phyloP scores from a whole-genome alignment of 2,888 invertebrate genomes.

The Morinoia aosen region DNA sequence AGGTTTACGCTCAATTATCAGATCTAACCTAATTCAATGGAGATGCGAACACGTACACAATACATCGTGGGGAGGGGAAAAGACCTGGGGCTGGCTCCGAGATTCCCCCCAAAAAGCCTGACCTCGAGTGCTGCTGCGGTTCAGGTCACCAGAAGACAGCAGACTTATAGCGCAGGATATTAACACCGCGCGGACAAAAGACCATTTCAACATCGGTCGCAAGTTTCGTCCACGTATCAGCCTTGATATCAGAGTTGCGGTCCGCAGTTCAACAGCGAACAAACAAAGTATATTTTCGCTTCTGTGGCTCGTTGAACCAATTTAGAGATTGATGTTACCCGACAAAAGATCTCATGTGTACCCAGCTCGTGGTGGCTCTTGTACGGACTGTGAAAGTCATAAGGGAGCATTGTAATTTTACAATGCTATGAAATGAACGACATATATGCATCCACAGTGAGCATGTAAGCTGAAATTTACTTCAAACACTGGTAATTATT shows the following conservation, averaged over 20 bases:
- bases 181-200: background rate
- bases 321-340: background rate
- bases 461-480: too few relatives aligned
- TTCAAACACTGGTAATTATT: too few relatives aligned
- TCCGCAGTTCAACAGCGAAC: background rate
- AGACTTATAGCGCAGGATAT: background rate
- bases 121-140: background rate
- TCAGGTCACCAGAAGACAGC: background rate
- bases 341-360: background rate
- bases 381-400: background rate
- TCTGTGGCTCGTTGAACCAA: background rate
- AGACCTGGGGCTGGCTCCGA: background rate
- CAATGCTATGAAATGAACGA: too few relatives aligned
- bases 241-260: background rate
- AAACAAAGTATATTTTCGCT: background rate
- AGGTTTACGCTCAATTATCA: too few relatives aligned
- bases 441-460: too few relatives aligned
- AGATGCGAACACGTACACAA: background rate
- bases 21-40: background rate
- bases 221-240: background rate
- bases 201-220: background rate
- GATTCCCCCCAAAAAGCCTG: background rate
- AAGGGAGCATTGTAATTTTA: background rate
- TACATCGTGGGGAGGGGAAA: background rate
- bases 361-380: background rate